These are phyloP conservation scores for Sussaba pulchella DNA, from an alignment of 2,888 invertebrate species.

Conservation along the genomic window DNA sequence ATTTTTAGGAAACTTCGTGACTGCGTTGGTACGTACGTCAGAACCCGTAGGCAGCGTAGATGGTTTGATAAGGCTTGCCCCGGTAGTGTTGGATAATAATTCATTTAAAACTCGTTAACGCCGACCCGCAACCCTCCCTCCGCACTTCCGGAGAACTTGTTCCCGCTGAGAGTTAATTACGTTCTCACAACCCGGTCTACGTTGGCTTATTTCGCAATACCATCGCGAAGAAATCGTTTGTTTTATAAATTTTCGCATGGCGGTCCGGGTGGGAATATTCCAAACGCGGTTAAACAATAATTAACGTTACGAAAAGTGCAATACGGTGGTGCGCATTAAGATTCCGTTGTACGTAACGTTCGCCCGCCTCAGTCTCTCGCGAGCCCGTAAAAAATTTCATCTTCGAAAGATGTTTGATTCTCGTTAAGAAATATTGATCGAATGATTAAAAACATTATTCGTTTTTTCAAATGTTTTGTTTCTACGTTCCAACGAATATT, in stretches of 20 bases:
- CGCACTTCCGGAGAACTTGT: slow-evolving; percentile 14
- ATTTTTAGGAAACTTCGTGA: neutral
- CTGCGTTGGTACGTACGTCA: slow-evolving; percentile 21
- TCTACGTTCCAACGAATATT: neutral
- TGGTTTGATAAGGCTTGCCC: slow-evolving; percentile 46
- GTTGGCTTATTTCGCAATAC: slow-evolving; percentile 44
- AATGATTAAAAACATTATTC: too few relatives aligned
- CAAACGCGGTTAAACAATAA: neutral
- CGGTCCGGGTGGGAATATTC: neutral
- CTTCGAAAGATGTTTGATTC: too few relatives aligned
- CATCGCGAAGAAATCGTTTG: slow-evolving; percentile 16
- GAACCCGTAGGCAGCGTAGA: slow-evolving; percentile 22
- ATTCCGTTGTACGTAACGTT: neutral
- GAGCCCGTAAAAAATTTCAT: too few relatives aligned
- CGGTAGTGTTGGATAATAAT: slow-evolving; percentile 47
- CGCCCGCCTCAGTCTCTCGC: neutral
- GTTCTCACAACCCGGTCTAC: slow-evolving; percentile 20
- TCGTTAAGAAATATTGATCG: too few relatives aligned
- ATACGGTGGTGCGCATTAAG: neutral
- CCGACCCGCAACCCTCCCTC: neutral
- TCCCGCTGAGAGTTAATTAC: slow-evolving; percentile 43
- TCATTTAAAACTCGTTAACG: slow-evolving; percentile 54
- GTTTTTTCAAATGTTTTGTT: neutral
- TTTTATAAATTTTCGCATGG: slow-evolving; percentile 38
- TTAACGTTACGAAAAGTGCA: slow-evolving; percentile 9